phyloP scores from a whole-genome alignment of 2,113 vertebrate genomes.

The Mesoclemmys tuberculata region DNA sequence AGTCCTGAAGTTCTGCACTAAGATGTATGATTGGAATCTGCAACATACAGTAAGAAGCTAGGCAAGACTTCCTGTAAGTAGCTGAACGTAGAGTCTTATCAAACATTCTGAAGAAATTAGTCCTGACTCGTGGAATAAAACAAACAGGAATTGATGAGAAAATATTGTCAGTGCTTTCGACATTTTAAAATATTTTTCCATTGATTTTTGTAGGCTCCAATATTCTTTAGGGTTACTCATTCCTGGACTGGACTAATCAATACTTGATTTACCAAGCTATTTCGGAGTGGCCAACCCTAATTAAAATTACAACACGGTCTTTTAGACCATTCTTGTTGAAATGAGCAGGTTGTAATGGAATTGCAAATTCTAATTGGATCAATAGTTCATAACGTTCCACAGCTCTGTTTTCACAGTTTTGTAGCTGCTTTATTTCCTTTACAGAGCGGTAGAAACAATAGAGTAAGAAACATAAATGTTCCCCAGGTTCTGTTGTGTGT shows the following conservation, averaged over 20 bases:
- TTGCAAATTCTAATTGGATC: constrained; percentile 71
- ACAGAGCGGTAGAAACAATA: constrained; percentile 25
- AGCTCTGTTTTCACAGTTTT: constrained; percentile 63
- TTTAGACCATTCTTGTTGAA: constrained; percentile 74
- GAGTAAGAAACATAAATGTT: constrained; percentile 36
- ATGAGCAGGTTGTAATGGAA: constrained; percentile 76
- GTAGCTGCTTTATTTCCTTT: constrained; percentile 46
- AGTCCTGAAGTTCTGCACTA: constrained; percentile 21
- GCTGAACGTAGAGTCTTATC: constrained; percentile 51
- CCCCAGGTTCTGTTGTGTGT: constrained; percentile 24
- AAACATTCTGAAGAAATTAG: constrained; percentile 53
- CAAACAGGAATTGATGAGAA: constrained; percentile 78
- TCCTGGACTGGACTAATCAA: constrained; percentile 72
- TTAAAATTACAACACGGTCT: constrained; percentile 78
- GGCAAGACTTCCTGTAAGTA: constrained; percentile 48
- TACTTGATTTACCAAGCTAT: constrained; percentile 80
- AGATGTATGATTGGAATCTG: constrained; percentile 24
- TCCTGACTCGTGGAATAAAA: constrained; percentile 67
- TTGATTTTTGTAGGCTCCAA: constrained; percentile 80
- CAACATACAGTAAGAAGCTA: neutral
- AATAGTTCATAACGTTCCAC: constrained; percentile 63
- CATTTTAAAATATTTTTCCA: constrained; percentile 81
- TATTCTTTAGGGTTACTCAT: constrained; percentile 74
- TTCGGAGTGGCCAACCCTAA: constrained; percentile 75
- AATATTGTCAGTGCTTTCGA: constrained; percentile 76